Base-by-base conservation (phyloP, 2,797 vertebrate genomes). In the Cheirogaleus major region DNA sequence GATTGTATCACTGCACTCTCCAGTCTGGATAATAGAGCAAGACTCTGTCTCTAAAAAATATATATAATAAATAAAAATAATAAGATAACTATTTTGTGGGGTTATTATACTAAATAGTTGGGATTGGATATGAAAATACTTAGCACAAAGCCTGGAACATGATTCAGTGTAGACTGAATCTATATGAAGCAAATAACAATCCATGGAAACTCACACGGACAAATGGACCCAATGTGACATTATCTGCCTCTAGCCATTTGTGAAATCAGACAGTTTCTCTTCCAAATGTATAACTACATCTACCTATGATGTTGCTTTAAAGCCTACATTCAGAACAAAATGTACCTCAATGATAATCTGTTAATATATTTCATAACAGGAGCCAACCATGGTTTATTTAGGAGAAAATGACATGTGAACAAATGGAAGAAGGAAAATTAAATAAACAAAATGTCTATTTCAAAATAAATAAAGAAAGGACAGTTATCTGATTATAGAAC, bases 391-490 rank as follows among this genome's bases (percentile, higher is more conserved):
- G 23, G 25, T 63, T 95, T 93, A 89, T 92, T 89, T 67, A 86
- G 65, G 52, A 96, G 41, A 55, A 96, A 89, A 93, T 63, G 20
- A 81, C 32, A 41, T 72, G 50, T 84, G 67, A 96, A 84, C 11
- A 79, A 82, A 85, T 73, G 27, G 52, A 81, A 86, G 63, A 81
- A 81, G 63, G 27, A 80, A 96, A 95, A 91, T 79, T 50, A 63
- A 50, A 90, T 92, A 85, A 89, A 89, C 70, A 89, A 88, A 59
- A 83, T 67, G 52, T 38, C 59, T 89, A 48, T 89, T 97, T 90
- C 55, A 92, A 90, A 96, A 57, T 93, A 93, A 93, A 93, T 84
- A 41, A 85, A 82, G 45, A 72, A 69, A 32, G 25, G 25, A 72
- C 48, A 67, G 14, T 78, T 81, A 76, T 78, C 65, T 90, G 38